Conservation (phyloP, 1,140 invertebrate genomes). For the Dysdera silvatica region DNA sequence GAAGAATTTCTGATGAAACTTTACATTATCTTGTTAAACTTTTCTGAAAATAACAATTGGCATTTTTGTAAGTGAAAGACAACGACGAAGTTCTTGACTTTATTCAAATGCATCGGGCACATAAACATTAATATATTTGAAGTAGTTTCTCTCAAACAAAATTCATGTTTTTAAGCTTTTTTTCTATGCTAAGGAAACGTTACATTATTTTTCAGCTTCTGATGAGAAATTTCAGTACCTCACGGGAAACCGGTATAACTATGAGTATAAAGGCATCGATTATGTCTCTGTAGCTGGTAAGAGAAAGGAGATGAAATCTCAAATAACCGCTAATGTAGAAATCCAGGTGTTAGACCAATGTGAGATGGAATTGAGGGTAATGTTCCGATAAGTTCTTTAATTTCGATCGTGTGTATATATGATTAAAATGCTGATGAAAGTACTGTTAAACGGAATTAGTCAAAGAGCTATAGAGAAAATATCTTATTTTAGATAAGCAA, state of each 20-base stretch:
- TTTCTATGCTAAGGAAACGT: too few species aligned
- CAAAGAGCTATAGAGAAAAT: not conserved
- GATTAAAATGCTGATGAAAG: not conserved
- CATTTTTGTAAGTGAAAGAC: not conserved
- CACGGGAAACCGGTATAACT: not conserved
- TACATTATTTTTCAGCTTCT: slow-evolving; percentile 13
- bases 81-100: not conserved
- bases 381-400: not conserved
- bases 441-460: not conserved
- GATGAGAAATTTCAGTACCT: slow-evolving; percentile 3
- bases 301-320: not conserved
- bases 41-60: not conserved
- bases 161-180: too few species aligned
- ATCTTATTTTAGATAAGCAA: not conserved
- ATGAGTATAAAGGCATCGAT: not conserved
- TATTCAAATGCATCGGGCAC: not conserved
- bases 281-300: not conserved
- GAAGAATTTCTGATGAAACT: too few species aligned
- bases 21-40: too few species aligned
- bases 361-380: slow-evolving; percentile 7
- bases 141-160: not conserved
- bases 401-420: not conserved
- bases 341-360: not conserved
- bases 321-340: not conserved
- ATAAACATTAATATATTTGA: not conserved